A percentile compares a stretch with the other conserved stretches of the same genome.
phyloP scores from a whole-genome alignment of 2,113 vertebrate genomes.

The Barbus barbus region DNA sequence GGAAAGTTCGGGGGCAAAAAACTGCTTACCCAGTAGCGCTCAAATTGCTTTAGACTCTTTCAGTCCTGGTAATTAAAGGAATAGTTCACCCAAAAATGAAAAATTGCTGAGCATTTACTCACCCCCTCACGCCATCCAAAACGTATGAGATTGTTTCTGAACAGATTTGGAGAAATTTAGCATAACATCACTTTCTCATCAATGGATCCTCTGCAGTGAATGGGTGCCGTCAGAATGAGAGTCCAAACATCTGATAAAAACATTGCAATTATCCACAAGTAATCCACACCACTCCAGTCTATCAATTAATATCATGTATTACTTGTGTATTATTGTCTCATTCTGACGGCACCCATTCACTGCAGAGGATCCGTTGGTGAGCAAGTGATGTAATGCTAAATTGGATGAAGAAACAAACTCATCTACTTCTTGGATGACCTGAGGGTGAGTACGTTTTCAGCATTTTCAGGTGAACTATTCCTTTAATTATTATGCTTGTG shows the following conservation, averaged over 20 bases:
- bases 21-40: slow-evolving; percentile 1
- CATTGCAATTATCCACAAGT: not conserved
- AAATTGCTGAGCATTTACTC: not conserved
- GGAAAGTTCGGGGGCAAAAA: slow-evolving; percentile 6
- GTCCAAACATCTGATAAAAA: not conserved
- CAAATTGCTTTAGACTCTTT: slow-evolving; percentile 5
- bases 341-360: not conserved
- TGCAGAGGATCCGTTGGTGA: not conserved
- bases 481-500: not conserved
- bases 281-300: too few species aligned
- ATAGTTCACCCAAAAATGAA: not conserved
- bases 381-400: not conserved
- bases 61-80: not conserved
- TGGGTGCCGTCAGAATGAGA: not conserved
- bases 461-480: not conserved
- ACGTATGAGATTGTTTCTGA: too few species aligned
- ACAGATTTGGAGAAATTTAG: too few species aligned
- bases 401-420: not conserved
- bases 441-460: too few species aligned
- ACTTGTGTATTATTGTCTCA: too few species aligned
- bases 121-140: too few species aligned
- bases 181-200: too few species aligned
- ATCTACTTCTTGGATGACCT: not conserved
- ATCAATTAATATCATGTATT: too few species aligned
- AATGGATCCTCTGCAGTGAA: not conserved